Percentiles rank a stretch among this genome's conserved stretches.
Evolutionary conservation across 2,888 invertebrate genomes (phyloP).

Genomic region (Pammene aurita): DNA sequence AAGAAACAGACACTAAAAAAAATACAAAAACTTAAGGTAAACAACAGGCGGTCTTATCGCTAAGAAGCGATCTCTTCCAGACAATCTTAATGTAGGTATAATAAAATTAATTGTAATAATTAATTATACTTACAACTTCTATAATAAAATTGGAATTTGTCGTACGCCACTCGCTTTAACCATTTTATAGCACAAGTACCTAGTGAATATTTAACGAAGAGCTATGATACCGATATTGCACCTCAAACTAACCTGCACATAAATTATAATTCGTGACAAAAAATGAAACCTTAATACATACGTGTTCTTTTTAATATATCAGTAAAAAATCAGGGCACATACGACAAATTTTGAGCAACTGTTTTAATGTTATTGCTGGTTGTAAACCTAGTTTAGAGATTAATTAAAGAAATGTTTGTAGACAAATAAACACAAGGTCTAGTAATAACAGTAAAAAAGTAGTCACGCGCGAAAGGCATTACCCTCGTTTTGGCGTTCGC

Average conservation of each 20-base stretch:
- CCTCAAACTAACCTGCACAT: conserved; percentile 53
- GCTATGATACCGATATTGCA: conserved; percentile 44
- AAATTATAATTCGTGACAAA: conserved; percentile 41
- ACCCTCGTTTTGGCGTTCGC: conserved; percentile 32
- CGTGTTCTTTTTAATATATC: conserved; percentile 33
- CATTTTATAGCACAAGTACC: conserved; percentile 65
- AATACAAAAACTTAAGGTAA: too few species aligned
- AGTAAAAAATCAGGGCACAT: conserved; percentile 35
- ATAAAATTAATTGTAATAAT: too few species aligned
- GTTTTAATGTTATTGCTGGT: conserved; percentile 38
- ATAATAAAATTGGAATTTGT: neutral
- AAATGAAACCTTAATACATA: conserved; percentile 52
- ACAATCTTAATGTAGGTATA: too few species aligned
- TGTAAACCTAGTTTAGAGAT: conserved; percentile 36
- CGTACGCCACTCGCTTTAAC: conserved; percentile 40
- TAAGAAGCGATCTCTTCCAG: too few species aligned
- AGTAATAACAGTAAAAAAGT: conserved; percentile 39
- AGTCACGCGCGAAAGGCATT: conserved; percentile 40
- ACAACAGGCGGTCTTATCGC: too few species aligned
- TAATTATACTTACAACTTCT: too few species aligned
- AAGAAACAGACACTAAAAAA: too few species aligned
- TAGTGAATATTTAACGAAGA: too few species aligned
- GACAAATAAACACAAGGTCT: conserved; percentile 40
- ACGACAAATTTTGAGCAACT: conserved; percentile 39
- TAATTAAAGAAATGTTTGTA: conserved; percentile 39